These are phyloP conservation scores for Pelodytes ibericus DNA, from an alignment of 2,797 vertebrate genomes.

Conservation along the genomic window DNA sequence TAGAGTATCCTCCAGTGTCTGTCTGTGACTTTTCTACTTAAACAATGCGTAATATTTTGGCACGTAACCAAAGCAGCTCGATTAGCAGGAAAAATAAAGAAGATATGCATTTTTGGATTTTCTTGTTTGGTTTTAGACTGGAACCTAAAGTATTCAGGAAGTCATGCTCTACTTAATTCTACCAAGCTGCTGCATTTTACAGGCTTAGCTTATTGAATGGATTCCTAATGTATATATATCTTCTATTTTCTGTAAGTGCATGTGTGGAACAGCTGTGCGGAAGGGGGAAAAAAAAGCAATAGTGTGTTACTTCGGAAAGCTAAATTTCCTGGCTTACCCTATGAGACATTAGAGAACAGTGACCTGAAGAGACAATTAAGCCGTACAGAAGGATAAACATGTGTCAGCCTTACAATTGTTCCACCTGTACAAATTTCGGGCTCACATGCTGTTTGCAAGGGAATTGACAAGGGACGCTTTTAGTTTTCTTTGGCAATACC, in stretches of 20 bases:
- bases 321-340: conserved; percentile 64
- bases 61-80: conserved; percentile 58
- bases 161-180: conserved; percentile 61
- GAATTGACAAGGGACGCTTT: conserved; percentile 22
- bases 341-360: conserved; percentile 63
- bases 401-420: conserved; percentile 58
- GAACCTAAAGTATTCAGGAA: conserved; percentile 63
- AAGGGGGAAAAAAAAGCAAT: conserved; percentile 56
- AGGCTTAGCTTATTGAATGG: conserved; percentile 58
- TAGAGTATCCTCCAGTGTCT: conserved; percentile 64
- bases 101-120: conserved; percentile 62
- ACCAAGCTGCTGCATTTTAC: conserved; percentile 61
- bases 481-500: neutral
- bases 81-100: conserved; percentile 63
- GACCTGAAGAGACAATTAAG: conserved; percentile 64
- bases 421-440: conserved; percentile 56
- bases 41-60: conserved; percentile 68
- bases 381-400: conserved; percentile 43
- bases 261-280: conserved; percentile 66
- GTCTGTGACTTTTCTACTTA: conserved; percentile 66
- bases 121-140: conserved; percentile 62
- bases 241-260: conserved; percentile 51
- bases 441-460: conserved; percentile 52
- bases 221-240: conserved; percentile 53
- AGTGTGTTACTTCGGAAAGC: conserved; percentile 57